Percentiles rank a stretch among this genome's conserved stretches.
phyloP scores from a whole-genome alignment of 2,113 vertebrate species.

The Aphelocoma coerulescens region DNA sequence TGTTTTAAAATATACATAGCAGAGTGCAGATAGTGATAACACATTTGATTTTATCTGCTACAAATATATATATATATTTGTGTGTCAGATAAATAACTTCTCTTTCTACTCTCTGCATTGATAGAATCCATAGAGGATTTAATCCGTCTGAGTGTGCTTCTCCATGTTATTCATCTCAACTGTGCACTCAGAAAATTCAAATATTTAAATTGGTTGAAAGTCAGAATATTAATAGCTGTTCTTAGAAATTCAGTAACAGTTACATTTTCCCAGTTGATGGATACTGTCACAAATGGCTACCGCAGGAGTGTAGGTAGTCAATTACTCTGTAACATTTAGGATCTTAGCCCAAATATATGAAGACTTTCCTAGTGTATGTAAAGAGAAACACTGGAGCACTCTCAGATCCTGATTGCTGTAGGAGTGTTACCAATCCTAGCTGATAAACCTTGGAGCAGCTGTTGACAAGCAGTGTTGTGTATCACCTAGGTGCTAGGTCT shows the following conservation, averaged over 20 bases:
- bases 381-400: not conserved
- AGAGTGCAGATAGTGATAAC: constrained; percentile 63
- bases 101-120: constrained; percentile 34
- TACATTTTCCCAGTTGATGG: not conserved
- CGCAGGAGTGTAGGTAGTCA: not conserved
- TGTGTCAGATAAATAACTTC: constrained; percentile 54
- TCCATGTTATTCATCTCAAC: constrained; percentile 46
- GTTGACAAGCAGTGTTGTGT: not conserved
- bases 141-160: constrained; percentile 25
- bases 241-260: constrained; percentile 12
- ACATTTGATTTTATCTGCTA: constrained; percentile 64
- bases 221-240: constrained; percentile 17
- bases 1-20: constrained; percentile 67
- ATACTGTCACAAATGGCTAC: constrained; percentile 1
- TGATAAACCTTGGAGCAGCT: not conserved
- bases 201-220: constrained; percentile 65
- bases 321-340: not conserved
- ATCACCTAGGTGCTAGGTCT: not conserved
- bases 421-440: not conserved
- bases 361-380: not conserved
- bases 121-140: constrained; percentile 51
- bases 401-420: not conserved
- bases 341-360: not conserved
- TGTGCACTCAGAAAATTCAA: constrained; percentile 35
- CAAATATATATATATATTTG: constrained; percentile 13